Conservation (phyloP, 2,113 vertebrate genomes). For the Rousettus leschenaultii region DNA sequence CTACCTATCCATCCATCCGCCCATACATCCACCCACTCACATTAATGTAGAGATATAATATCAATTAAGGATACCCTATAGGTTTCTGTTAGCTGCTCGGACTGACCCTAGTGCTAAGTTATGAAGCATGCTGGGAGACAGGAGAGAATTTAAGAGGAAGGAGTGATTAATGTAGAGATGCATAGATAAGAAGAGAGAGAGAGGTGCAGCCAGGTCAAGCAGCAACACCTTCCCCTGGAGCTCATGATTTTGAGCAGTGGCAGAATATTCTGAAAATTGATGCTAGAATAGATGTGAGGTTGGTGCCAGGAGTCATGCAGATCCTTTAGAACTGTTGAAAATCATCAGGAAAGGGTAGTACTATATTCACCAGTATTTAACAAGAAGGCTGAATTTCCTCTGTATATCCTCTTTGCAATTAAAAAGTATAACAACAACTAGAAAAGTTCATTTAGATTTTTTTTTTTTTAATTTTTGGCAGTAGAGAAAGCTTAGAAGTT, state of each 20-base stretch:
- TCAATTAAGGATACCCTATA: background rate
- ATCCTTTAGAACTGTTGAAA: background rate
- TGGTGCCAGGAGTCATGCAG: background rate
- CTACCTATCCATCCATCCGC: background rate
- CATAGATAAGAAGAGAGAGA: background rate
- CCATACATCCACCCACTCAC: background rate
- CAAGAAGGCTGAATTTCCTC: background rate
- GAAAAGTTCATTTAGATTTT: background rate
- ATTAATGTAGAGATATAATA: no score
- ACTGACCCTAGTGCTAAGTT: background rate
- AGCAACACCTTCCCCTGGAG: background rate
- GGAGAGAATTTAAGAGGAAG: background rate
- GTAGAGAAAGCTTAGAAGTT: background rate
- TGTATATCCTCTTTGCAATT: background rate
- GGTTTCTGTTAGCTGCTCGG: background rate
- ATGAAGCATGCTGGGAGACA: background rate
- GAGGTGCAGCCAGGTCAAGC: background rate
- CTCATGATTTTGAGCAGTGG: background rate
- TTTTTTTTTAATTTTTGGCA: background rate
- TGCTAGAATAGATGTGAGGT: background rate
- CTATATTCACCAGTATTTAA: background rate
- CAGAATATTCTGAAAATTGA: background rate
- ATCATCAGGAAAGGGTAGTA: background rate
- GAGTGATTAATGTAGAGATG: background rate
- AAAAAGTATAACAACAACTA: background rate